Evolutionary conservation across 2,113 vertebrate genomes (phyloP), one percentile per base, ranked within the genome.

Genomic region (Corythoichthys intestinalis): DNA sequence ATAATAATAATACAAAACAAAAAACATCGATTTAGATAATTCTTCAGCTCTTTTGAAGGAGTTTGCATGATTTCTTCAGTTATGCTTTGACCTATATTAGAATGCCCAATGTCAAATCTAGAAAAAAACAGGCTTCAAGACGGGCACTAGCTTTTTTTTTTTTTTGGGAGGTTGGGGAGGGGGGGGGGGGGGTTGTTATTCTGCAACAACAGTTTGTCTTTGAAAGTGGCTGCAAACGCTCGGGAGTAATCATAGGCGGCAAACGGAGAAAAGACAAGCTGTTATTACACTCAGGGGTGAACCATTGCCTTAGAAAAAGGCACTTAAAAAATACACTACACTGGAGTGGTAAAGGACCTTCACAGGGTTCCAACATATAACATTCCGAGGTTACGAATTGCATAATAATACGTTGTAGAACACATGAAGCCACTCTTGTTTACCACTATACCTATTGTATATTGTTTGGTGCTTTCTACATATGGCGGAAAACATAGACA

Each of bases 261-360:
- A 76, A 68, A 74, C 67, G 57, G 72, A 54, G 61, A 56, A 60
- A 56, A 86, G 74, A 86, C 77, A 76, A 82, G 77, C 77, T 86
- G 74, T 76, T 83, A 83, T 85, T 83, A 75, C 71, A 67, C 66
- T 39, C 71, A 83, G 56, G 60, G 74, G 75, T 68, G 48, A 70
- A 75, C 67, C 20, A 68, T 72, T 81, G 65, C 71, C 65, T 80
- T 71, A 53, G n/a, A 63, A 6, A 63, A 63, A 12, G 11, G 17
- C 56, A 20, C 57, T 4, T 7, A 41, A 44, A 47, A 14, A 62
- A 20, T 4, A 41, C 39, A 15, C 60, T 63, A 47, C 61, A 47
- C 12, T 4, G 10, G 39, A n/a, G 44, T 47, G 61, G n/a, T 63
- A 47, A 63, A 58, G 14, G 34, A 58, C 13, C 56, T 58, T 37